Percentiles rank a stretch among this genome's conserved stretches.
Conservation (phyloP, 2,113 vertebrate genomes). For the Salvelinus sp. region DNA sequence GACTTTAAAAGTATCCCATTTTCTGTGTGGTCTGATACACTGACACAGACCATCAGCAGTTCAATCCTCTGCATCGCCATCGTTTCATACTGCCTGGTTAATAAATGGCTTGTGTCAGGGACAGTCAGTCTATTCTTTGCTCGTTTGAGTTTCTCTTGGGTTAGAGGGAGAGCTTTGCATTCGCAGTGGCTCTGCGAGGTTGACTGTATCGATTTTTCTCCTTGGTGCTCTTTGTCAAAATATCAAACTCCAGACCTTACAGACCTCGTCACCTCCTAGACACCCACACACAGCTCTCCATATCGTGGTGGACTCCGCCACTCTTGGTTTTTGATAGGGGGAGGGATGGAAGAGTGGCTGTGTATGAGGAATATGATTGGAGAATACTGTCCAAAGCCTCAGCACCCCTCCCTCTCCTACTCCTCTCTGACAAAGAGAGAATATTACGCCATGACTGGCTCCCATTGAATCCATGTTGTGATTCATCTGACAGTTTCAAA, state of each 20-base stretch:
- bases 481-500: conserved; percentile 99
- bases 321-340: conserved; percentile 59
- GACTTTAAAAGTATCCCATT: conserved; percentile 18
- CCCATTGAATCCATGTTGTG: conserved; percentile 98
- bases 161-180: conserved; percentile 68
- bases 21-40: conserved; percentile 60
- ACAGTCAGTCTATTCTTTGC: conserved; percentile 90
- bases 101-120: conserved; percentile 86
- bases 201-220: conserved; percentile 97
- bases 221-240: conserved; percentile 98
- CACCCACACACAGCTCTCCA: conserved; percentile 61
- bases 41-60: conserved; percentile 70
- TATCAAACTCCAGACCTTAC: conserved; percentile 89
- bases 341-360: conserved; percentile 43
- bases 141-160: conserved; percentile 90
- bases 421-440: conserved; percentile 91
- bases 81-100: background rate
- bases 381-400: conserved; percentile 90
- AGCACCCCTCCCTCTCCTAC: conserved; percentile 73
- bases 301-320: conserved; percentile 39
- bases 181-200: conserved; percentile 59
- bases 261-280: conserved; percentile 87
- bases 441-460: conserved; percentile 99
- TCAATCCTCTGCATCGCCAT: conserved; percentile 49
- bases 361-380: conserved; percentile 72